phyloP scores from a whole-genome alignment of 2,113 vertebrate genomes.

The Amphilophus citrinellus region DNA sequence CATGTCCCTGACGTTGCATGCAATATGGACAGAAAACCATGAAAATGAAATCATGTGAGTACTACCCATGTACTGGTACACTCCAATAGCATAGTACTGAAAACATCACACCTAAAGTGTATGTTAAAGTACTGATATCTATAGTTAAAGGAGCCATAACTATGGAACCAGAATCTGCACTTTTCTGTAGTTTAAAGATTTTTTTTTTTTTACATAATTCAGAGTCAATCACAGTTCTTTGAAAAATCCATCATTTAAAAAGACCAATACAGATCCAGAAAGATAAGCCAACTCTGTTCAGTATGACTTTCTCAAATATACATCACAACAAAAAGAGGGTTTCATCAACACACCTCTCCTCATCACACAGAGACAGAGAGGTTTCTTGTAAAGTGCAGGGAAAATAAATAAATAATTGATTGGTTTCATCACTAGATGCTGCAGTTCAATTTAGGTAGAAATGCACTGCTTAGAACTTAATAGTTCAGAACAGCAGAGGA shows the following conservation, averaged over 20 bases:
- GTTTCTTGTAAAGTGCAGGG: not conserved
- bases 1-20: not conserved
- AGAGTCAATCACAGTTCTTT: too few species aligned
- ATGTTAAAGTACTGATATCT: not conserved
- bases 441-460: conserved; percentile 15
- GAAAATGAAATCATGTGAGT: not conserved
- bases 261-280: too few species aligned
- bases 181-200: too few species aligned
- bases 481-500: conserved; percentile 14
- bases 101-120: not conserved
- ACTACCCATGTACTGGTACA: not conserved
- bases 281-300: too few species aligned
- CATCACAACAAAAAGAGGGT: not conserved
- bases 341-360: not conserved
- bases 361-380: not conserved
- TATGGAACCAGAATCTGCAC: too few species aligned
- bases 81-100: not conserved
- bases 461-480: conserved; percentile 7
- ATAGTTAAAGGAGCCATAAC: too few species aligned
- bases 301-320: not conserved
- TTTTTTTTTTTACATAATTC: too few species aligned
- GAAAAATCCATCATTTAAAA: not conserved
- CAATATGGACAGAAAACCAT: not conserved
- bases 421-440: conserved; percentile 2
- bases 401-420: not conserved